phyloP scores from a whole-genome alignment of 2,113 vertebrate species.

The Aegypius monachus region DNA sequence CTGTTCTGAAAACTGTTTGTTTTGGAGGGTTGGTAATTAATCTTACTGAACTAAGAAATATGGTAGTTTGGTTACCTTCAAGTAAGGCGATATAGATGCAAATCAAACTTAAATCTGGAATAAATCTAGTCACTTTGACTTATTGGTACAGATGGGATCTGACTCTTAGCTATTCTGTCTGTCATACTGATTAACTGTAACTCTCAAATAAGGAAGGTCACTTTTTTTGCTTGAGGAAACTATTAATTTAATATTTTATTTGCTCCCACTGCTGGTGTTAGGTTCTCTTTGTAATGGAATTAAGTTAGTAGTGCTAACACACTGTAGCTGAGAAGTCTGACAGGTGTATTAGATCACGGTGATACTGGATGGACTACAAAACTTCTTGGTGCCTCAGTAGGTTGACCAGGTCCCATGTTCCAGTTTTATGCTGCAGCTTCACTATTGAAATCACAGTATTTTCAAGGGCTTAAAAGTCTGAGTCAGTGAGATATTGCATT shows the following conservation, averaged over 20 bases:
- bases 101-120: neutral
- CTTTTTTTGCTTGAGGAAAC: neutral
- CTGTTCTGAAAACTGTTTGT: neutral
- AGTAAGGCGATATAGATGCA: neutral
- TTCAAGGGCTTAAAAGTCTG: neutral
- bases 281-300: neutral
- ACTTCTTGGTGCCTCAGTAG: neutral
- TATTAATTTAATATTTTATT: neutral
- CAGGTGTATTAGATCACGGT: too few relatives aligned
- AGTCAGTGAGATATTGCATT: neutral
- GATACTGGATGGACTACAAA: too few relatives aligned
- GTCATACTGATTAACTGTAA: neutral
- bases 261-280: neutral
- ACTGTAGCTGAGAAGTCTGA: neutral
- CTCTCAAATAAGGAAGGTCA: neutral
- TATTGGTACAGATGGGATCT: neutral
- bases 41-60: neutral
- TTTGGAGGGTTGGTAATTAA: neutral
- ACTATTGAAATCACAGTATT: too few relatives aligned
- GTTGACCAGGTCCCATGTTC: fast-evolving
- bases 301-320: neutral
- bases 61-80: neutral
- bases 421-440: neutral
- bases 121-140: neutral
- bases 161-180: too few relatives aligned